Conservation (phyloP, 2,888 invertebrate genomes). For the Tenthredo distinguenda region DNA sequence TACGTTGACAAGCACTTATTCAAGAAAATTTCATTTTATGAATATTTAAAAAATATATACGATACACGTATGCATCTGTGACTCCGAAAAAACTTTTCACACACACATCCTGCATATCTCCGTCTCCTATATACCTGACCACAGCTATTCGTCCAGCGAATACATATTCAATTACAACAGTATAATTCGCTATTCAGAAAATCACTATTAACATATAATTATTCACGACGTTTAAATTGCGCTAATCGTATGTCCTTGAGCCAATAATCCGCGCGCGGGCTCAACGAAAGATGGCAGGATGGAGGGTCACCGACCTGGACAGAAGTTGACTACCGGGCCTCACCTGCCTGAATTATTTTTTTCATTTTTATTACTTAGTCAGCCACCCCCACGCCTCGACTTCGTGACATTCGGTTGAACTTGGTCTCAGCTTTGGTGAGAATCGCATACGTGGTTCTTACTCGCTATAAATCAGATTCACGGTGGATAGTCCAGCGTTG, state of each 20-base stretch:
- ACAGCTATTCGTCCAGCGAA: background rate
- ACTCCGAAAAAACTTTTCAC: background rate
- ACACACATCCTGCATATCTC: background rate
- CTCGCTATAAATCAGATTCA: constrained; percentile 77
- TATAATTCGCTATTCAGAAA: background rate
- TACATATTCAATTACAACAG: background rate
- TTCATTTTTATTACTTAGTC: background rate
- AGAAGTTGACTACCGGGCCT: background rate
- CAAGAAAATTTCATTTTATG: background rate
- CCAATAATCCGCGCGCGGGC: background rate
- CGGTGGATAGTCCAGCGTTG: constrained; percentile 66
- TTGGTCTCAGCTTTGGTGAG: constrained; percentile 28
- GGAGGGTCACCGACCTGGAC: background rate
- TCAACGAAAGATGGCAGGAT: background rate
- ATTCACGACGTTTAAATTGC: background rate
- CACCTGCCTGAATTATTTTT: constrained; percentile 13
- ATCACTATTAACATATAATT: background rate
- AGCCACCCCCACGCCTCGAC: background rate
- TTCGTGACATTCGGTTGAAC: constrained; percentile 34
- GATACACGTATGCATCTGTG: background rate
- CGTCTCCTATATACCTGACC: background rate
- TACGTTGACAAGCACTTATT: constrained; percentile 33
- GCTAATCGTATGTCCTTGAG: background rate
- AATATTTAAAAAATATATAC: background rate
- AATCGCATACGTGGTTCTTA: constrained; percentile 59